Base-by-base conservation (phyloP, 2,113 vertebrate genomes). In the Heterocephalus glaber region DNA sequence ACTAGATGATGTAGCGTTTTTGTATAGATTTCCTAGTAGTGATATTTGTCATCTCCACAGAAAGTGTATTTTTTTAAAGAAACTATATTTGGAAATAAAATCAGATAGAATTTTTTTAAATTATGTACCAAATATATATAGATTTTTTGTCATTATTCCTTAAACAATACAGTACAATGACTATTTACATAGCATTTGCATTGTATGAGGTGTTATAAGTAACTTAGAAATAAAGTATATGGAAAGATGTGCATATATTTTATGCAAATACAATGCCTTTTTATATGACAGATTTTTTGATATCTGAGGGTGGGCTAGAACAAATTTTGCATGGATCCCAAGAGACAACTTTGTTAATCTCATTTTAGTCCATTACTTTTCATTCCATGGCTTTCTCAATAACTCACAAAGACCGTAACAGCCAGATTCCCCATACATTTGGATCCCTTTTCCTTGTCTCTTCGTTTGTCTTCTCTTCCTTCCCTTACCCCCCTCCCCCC, bases 11-110 rank as follows among this genome's bases (percentile, higher is more conserved):
- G 98, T 98, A 98, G 98, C 98, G 98, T 97, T 98, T 98, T 98
- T 98, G 98, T 98, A 98, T 98, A 98, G 98, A 98, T 98, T 98
- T 98, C 98, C 98, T 98, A 98, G 98, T 98, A 98, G 98, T 98
- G 98, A 98, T 98, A 98, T 98, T 98, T 98, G 98, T 98, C 98
- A 98, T 97, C 97, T 98, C 96, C 97, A 96, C 96, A 95, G 98
- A 98, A 98, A 74, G 41, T 74, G 24, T 26, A 28, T 44, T 44
- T 28, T 41, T 74, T 44, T 58, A 58, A 98, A 98, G 96, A 98
- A 98, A 98, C 97, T 98, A 98, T 98, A 98, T 98, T 98, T 98
- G 97, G 98, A 98, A 98, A 98, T 98, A 98, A 98, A 98, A 97
- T 98, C 96, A 97, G 97, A 98, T 98, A 98, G 98, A 98, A 98